phyloP scores from a whole-genome alignment of 92 coral and sea anemone species.

The Umimayanthus kanabou region DNA sequence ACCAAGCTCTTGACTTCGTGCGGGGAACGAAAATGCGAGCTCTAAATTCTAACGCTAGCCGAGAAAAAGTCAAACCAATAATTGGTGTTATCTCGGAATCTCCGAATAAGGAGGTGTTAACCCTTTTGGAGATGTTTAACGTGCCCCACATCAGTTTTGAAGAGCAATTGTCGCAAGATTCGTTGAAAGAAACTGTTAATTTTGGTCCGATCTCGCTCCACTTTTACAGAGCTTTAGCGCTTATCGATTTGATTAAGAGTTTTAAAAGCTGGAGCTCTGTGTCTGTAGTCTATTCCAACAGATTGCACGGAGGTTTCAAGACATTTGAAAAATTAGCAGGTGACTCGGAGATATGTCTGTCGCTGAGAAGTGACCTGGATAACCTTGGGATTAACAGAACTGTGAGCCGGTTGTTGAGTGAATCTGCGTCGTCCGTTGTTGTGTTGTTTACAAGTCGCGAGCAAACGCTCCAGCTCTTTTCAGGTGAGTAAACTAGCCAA shows the following conservation, averaged over 20 bases:
- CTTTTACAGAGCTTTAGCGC: constrained; percentile 69
- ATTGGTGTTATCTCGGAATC: constrained; percentile 61
- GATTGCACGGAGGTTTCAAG: constrained; percentile 44
- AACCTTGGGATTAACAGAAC: constrained; percentile 11
- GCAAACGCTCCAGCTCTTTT: constrained; percentile 40
- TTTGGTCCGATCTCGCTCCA: constrained; percentile 64
- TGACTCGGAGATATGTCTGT: constrained; percentile 62
- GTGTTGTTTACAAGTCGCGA: constrained; percentile 44
- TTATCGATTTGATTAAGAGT: constrained; percentile 60
- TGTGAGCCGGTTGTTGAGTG: constrained; percentile 21
- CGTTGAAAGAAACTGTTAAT: background rate
- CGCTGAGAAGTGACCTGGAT: constrained; percentile 32
- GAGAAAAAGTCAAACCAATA: constrained; percentile 35
- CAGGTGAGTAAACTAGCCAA: constrained; percentile 32
- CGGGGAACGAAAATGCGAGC: constrained; percentile 18
- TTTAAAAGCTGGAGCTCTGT: constrained; percentile 69
- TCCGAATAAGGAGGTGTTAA: constrained; percentile 54
- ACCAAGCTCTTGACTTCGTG: constrained; percentile 71
- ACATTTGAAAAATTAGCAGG: constrained; percentile 56
- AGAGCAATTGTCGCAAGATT: background rate
- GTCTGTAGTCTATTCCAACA: constrained; percentile 54
- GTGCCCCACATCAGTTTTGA: constrained; percentile 70
- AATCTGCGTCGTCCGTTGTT: constrained; percentile 47
- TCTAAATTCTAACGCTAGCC: background rate
- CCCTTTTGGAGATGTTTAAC: constrained; percentile 65